Base-by-base conservation (phyloP, 2,888 invertebrate genomes). In the Hymenopus coronatus region DNA sequence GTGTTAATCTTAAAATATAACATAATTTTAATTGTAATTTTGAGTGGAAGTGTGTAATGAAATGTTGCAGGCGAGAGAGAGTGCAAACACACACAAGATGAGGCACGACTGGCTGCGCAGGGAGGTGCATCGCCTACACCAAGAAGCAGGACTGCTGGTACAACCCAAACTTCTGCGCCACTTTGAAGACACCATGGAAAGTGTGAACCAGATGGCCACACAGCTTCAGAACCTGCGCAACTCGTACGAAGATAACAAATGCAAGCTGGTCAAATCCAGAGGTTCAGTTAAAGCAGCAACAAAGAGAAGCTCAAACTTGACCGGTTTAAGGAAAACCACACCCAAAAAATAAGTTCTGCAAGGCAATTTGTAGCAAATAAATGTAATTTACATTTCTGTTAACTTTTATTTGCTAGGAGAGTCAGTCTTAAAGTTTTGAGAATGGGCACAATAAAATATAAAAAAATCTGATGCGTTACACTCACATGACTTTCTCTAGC, bases 141-240 rank as follows among this genome's bases (percentile, higher is more conserved):
- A 93, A 90, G 93, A 93, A 88, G 93, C 94, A 90, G 95, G 95
- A 25, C 92, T 95, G 46, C 92, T 95, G n/a, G 94, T 94, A 2
- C 94, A 94, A 91, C 93, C 93, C 88, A 92, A 93, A 20, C 91
- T 95, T 85, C 91, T 95, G 28, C 91, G 93, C 87, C 94, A 95
- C 91, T 94, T 94, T 93, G 94, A 94, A 91, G 30, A 82, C 27
- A 86, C 82, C 28, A 28, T 83, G 20, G 88, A 88, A n/a, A 86
- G 83, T 28, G 88, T 28, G 6, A 28, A 82, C 54, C 86, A n/a
- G 25, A 28, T 88, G 28, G 82, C 86, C 14, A 83, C 86, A 1
- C 82, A 88, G 46, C 81, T 88, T 14, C 88, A 88, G n/a, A 88
- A 88, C 20, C 27, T 88, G 6, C 82, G 83, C 6, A 88, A 88